Percentiles rank a stretch among this genome's conserved stretches.
These are phyloP conservation scores for Ganaspis brasiliensis DNA, from an alignment of 2,888 invertebrate genomes.

Conservation along the genomic window DNA sequence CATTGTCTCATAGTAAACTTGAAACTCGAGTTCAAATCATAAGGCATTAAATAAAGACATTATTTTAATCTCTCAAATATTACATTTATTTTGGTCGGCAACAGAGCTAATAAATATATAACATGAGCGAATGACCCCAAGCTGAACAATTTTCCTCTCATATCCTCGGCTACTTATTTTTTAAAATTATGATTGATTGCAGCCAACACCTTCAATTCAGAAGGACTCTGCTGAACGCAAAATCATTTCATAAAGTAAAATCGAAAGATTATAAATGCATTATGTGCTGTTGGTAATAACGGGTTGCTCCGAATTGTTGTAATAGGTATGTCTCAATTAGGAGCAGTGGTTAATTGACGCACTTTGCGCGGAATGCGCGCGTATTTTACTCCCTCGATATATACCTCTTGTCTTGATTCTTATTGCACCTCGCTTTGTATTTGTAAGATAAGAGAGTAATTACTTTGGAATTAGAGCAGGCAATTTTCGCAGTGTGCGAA, in stretches of 20 bases:
- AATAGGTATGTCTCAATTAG: conserved; percentile 76
- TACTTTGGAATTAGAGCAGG: conserved; percentile 75
- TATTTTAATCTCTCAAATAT: too few relatives aligned
- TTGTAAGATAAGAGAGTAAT: conserved; percentile 73
- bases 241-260: neutral
- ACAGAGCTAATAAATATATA: too few relatives aligned
- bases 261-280: conserved; percentile 37
- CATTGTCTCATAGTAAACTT: too few relatives aligned
- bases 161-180: neutral
- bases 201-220: neutral
- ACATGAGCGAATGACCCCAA: too few relatives aligned
- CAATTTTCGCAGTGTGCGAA: conserved; percentile 71
- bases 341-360: conserved; percentile 72
- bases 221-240: neutral
- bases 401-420: conserved; percentile 12
- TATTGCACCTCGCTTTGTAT: conserved; percentile 40
- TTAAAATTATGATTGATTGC: neutral
- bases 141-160: neutral
- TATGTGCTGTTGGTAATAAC: conserved; percentile 27
- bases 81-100: too few relatives aligned
- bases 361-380: conserved; percentile 72
- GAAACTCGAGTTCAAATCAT: too few relatives aligned
- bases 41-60: too few relatives aligned
- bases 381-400: conserved; percentile 45
- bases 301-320: conserved; percentile 33